Base-by-base conservation (phyloP, 1,140 invertebrate genomes). In the Zaprionus gabonicus region DNA sequence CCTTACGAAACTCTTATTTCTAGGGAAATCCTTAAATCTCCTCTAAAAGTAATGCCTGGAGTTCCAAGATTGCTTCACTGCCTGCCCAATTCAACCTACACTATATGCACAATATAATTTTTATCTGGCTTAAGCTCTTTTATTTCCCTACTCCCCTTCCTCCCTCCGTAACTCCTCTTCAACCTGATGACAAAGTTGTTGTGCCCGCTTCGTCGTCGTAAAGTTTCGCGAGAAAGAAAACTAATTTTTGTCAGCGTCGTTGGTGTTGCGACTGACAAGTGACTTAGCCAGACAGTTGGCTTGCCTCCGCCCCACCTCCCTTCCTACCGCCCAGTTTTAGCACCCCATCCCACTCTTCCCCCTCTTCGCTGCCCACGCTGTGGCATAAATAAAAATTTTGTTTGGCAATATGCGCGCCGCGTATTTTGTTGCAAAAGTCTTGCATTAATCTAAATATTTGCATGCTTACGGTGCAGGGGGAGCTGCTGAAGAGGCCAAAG, bases 371-470 rank as follows among this genome's bases (percentile, higher is more conserved):
- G 23, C n/a, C 41, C 38, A 10, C 15, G n/a, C 41, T 49, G 38
- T 78, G 73, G 85, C 84, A 88, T 88, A 88, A 88, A 88, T 84
- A 88, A 78, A 88, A 88, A 84, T 88, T 88, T 78, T 76, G 80
- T 88, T 88, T 76, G 84, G 84, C 84, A 87, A 87, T 87, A 87
- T 87, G 84, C 84, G 85, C 85, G 84, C 46, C 84, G 84, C 84
- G 84, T 88, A 88, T 90, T 88, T 88, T 88, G 84, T 88, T 88
- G 84, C 84, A 84, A 88, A 88, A 88, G 84, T 88, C 85, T 88
- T 88, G 84, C 84, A 88, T 88, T 88, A 88, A 88, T 88, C 84
- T 88, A 90, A 90, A 88, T 90, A 88, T 88, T 88, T 88, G 85
- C 84, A 88, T 88, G 84, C 84, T 88, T 78, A 77, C 80, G 36